A percentile compares a stretch with the other conserved stretches of the same genome.
phyloP scores from a whole-genome alignment of 2,888 invertebrate genomes.

The Synergus umbraculus region DNA sequence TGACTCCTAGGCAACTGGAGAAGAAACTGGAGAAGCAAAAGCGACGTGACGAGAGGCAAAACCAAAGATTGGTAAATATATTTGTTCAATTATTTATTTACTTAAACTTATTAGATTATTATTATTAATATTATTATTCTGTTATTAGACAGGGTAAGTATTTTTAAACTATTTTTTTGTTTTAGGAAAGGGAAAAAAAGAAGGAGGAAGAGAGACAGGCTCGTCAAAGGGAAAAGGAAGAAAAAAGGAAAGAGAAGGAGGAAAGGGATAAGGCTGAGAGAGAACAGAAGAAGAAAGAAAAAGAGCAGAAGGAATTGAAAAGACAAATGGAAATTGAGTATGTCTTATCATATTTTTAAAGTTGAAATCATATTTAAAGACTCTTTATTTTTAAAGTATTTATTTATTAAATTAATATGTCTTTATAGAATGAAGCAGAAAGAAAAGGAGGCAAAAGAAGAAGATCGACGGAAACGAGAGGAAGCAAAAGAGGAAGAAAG shows the following conservation, averaged over 20 bases:
- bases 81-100: constrained; percentile 53
- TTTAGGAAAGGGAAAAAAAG: constrained; percentile 79
- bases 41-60: constrained; percentile 80
- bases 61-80: constrained; percentile 77
- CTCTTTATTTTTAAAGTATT: constrained; percentile 18
- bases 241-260: constrained; percentile 71
- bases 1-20: constrained; percentile 78
- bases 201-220: constrained; percentile 76
- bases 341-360: constrained; percentile 57
- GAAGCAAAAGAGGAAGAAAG: constrained; percentile 79
- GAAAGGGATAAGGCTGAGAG: constrained; percentile 77
- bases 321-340: constrained; percentile 74
- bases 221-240: constrained; percentile 69
- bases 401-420: constrained; percentile 37
- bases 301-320: constrained; percentile 75
- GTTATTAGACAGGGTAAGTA: constrained; percentile 16
- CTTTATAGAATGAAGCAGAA: constrained; percentile 67
- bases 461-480: constrained; percentile 79
- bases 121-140: constrained; percentile 23
- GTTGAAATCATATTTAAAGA: not conserved
- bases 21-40: constrained; percentile 81
- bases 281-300: constrained; percentile 78
- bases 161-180: constrained; percentile 59
- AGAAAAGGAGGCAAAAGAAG: constrained; percentile 79
- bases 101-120: not conserved